These are phyloP conservation scores for Phaethornis superciliosus DNA, from an alignment of 2,113 vertebrate genomes.

Conservation along the genomic window DNA sequence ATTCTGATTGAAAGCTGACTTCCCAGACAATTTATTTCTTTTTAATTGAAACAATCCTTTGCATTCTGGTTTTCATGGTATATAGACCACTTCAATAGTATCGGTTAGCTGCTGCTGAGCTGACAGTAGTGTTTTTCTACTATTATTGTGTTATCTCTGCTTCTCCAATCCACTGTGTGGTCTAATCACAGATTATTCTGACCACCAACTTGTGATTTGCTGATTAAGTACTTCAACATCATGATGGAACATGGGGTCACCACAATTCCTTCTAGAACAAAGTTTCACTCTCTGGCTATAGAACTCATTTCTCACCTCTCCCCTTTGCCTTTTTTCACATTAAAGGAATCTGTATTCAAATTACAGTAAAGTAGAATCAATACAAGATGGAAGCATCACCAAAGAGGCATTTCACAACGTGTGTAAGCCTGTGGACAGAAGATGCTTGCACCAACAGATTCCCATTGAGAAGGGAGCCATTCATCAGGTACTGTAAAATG, in stretches of 20 bases:
- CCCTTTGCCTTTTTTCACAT: background rate
- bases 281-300: background rate
- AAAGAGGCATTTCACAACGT: background rate
- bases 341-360: background rate
- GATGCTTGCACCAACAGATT: background rate
- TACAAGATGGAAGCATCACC: background rate
- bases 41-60: background rate
- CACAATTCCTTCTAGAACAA: background rate
- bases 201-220: background rate
- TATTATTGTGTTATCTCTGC: background rate
- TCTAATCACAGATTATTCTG: background rate
- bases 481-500: background rate
- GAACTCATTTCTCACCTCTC: background rate
- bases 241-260: background rate
- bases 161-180: background rate
- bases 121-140: background rate
- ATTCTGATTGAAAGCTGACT: constrained; percentile 49
- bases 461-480: background rate
- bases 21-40: background rate
- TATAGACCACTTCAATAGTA: background rate
- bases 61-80: background rate
- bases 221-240: background rate
- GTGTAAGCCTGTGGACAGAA: background rate
- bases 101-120: background rate
- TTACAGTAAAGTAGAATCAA: background rate